These are phyloP conservation scores for Bombyx huttoni DNA, from an alignment of 2,888 invertebrate species.

Conservation along the genomic window DNA sequence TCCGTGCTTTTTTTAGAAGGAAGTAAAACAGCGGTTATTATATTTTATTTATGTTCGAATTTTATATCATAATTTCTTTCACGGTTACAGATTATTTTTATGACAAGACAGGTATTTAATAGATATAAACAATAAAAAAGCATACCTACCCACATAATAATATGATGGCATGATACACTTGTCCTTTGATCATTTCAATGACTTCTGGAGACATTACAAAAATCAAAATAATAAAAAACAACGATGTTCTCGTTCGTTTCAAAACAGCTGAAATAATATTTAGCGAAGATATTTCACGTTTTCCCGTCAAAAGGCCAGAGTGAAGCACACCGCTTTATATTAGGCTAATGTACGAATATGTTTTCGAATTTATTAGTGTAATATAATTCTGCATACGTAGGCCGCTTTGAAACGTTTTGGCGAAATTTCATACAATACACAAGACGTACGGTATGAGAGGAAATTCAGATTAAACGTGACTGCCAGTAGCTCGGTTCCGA, in stretches of 20 bases:
- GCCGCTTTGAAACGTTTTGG: conserved; percentile 18
- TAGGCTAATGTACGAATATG: conserved; percentile 2
- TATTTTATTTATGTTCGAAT: too few relatives aligned
- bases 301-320: background rate
- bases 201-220: background rate
- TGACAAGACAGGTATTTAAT: too few relatives aligned
- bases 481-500: conserved; percentile 25
- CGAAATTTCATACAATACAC: conserved; percentile 28
- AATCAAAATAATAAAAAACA: background rate
- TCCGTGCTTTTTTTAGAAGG: background rate
- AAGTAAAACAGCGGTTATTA: too few relatives aligned
- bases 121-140: background rate
- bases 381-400: conserved; percentile 34
- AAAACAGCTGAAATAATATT: conserved; percentile 3
- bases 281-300: background rate
- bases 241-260: background rate
- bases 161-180: background rate
- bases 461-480: conserved; percentile 58
- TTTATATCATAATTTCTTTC: too few relatives aligned
- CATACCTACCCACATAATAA: background rate
- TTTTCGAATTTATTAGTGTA: conserved; percentile 25
- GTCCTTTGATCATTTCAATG: background rate
- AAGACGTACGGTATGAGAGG: conserved; percentile 33
- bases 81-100: too few relatives aligned
- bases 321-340: background rate